Evolutionary conservation across 2,888 invertebrate species (phyloP), one percentile per base, ranked within the genome.

Genomic region (Drosophila silvestris): DNA sequence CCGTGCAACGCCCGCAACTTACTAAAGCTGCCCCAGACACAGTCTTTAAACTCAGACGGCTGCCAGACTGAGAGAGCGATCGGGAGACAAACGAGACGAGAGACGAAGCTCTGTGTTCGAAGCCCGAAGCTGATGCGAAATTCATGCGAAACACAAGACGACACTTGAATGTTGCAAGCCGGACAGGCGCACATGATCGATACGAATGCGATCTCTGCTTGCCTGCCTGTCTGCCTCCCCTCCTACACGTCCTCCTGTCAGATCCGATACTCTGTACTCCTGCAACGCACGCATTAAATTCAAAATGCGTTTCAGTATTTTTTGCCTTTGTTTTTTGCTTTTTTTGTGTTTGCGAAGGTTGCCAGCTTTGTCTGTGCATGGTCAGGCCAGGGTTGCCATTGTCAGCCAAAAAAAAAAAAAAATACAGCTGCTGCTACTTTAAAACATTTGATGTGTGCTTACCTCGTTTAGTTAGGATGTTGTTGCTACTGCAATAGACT

Each of bases 141-240:
- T 75, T 82, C 85, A 79, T 82, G 83, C 77, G 85, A 77, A 75
- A 81, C 76, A 63, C 85, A 82, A 85, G 85, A 86, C 88, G 91
- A 89, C 90, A 86, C 90, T 90, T 91, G 84, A 88, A 90, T 92
- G 89, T 77, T 82, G 81, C 91, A 78, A 79, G 85, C 85, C 53
- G 89, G 92, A 92, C 92, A 91, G 81, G 81, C 91, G 90, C 88
- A 89, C 78, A 90, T 85, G 92, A 92, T 92, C 88, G 90, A 91
- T 92, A 68, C 72, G 67, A 66, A 70, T 81, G 87, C 70, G 61
- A 64, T 62, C 54, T 67, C 37, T 37, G 37, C 19, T 7, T 59
- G n/a, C 56, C 6, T 39, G 65, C 83, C 79, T 67, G 77, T 51
- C 41, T 57, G 35, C 32, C 41, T 19, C 3, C 39, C 32, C 32